A percentile compares a stretch with the other conserved stretches of the same genome.
phyloP scores from a whole-genome alignment of 1,140 invertebrate genomes.

The Latrodectus geometricus region DNA sequence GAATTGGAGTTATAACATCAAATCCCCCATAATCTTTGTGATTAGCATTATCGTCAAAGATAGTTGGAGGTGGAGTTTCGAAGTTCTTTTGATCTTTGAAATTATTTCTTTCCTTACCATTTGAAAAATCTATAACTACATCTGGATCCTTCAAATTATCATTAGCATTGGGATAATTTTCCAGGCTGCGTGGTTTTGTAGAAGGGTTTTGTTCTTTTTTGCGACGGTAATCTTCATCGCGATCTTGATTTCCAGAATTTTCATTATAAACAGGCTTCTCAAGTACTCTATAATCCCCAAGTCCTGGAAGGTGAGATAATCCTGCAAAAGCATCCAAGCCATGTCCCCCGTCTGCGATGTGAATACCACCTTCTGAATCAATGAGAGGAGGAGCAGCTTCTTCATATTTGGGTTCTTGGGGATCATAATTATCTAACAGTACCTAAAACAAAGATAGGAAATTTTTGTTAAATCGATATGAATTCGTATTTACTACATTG shows the following conservation, averaged over 20 bases:
- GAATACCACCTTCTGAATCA: slow-evolving; percentile 65
- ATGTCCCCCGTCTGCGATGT: slow-evolving; percentile 64
- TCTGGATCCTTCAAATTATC: slow-evolving; percentile 39
- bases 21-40: slow-evolving; percentile 52
- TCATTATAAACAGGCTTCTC: slow-evolving; percentile 52
- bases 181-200: slow-evolving; percentile 37
- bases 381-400: slow-evolving; percentile 65
- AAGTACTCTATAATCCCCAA: slow-evolving; percentile 24
- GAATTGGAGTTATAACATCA: slow-evolving; percentile 46
- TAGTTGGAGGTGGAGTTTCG: slow-evolving; percentile 38
- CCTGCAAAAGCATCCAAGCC: slow-evolving; percentile 44
- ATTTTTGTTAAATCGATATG: too few species aligned
- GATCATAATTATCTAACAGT: slow-evolving; percentile 59
- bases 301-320: slow-evolving; percentile 27
- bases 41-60: slow-evolving; percentile 52
- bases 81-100: slow-evolving; percentile 6
- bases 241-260: slow-evolving; percentile 32
- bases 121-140: slow-evolving; percentile 47
- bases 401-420: slow-evolving; percentile 62
- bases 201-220: slow-evolving; percentile 12
- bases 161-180: slow-evolving; percentile 41
- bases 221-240: slow-evolving; percentile 27
- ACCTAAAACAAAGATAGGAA: neutral
- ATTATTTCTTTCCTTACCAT: slow-evolving; percentile 38
- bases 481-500: too few species aligned